Conservation (phyloP, 2,113 vertebrate species). For the Calidris pygmaea region DNA sequence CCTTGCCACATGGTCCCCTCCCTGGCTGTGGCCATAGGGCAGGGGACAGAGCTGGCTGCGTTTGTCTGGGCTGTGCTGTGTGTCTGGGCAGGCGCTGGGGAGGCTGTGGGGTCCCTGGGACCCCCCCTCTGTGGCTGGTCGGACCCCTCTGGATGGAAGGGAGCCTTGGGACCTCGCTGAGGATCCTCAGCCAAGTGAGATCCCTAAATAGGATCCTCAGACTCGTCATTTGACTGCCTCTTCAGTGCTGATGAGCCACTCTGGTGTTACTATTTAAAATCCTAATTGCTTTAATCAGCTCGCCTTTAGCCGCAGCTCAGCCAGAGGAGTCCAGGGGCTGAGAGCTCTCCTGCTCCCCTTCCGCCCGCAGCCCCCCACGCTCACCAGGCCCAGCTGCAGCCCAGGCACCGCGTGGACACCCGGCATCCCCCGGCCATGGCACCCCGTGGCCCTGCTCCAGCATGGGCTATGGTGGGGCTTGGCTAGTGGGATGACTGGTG, state of each 20-base stretch:
- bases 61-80: not conserved
- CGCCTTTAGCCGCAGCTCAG: conserved; percentile 24
- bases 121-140: not conserved
- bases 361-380: accelerated
- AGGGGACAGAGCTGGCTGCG: not conserved
- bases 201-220: conserved; percentile 59
- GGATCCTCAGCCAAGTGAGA: not conserved
- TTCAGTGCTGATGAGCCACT: conserved; percentile 59
- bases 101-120: not conserved
- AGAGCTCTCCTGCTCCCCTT: not conserved
- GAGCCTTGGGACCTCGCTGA: not conserved
- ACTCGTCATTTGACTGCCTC: conserved; percentile 51
- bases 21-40: not conserved
- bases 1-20: accelerated
- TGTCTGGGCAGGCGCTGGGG: accelerated
- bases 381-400: not conserved
- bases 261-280: conserved; percentile 59
- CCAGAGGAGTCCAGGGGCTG: not conserved
- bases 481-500: not conserved
- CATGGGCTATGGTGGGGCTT: accelerated
- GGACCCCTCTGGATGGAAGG: not conserved
- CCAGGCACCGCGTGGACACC: accelerated
- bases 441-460: accelerated
- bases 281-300: conserved; percentile 63
- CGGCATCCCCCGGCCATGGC: accelerated